A percentile compares a stretch with the other conserved stretches of the same genome.
Conservation (phyloP, 1,140 invertebrate genomes). For the Megalonaias nervosa region DNA sequence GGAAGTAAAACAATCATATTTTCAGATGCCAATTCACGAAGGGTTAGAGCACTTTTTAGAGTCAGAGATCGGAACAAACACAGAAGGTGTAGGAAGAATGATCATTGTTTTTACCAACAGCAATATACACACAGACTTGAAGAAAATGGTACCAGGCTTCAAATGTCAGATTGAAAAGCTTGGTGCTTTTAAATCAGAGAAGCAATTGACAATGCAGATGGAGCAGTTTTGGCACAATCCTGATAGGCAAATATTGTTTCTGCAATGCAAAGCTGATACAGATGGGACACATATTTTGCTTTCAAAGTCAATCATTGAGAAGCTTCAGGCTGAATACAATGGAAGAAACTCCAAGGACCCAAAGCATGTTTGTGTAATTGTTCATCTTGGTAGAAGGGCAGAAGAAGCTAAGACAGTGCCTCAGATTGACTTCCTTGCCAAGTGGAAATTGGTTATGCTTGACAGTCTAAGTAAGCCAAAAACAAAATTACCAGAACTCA, state of each 20-base stretch:
- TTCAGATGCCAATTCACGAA: conserved; percentile 23
- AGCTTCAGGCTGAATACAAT: conserved; percentile 5
- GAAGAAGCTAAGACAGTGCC: background rate
- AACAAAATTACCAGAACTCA: conserved; percentile 16
- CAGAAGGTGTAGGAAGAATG: no score
- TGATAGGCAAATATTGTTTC: conserved; percentile 19
- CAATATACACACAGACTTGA: conserved; percentile 11
- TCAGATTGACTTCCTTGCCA: conserved; percentile 46
- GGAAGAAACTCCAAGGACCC: background rate
- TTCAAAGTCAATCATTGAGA: conserved; percentile 25
- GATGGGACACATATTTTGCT: conserved; percentile 26
- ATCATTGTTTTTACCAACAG: conserved; percentile 28
- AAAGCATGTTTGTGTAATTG: conserved; percentile 44
- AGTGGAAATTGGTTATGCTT: conserved; percentile 43
- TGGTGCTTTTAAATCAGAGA: conserved; percentile 37
- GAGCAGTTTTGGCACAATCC: conserved; percentile 9
- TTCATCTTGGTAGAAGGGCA: conserved; percentile 38
- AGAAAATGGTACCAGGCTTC: background rate
- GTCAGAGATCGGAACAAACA: background rate
- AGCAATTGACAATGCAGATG: conserved; percentile 17
- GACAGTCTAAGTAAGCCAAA: conserved; percentile 35
- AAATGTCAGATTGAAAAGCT: conserved; percentile 30
- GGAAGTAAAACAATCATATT: conserved; percentile 8
- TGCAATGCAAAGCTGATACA: conserved; percentile 24
- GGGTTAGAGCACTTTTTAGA: conserved; percentile 19